Base-by-base conservation (phyloP, 2,888 invertebrate genomes). In the Callyntrura guangdongensis region DNA sequence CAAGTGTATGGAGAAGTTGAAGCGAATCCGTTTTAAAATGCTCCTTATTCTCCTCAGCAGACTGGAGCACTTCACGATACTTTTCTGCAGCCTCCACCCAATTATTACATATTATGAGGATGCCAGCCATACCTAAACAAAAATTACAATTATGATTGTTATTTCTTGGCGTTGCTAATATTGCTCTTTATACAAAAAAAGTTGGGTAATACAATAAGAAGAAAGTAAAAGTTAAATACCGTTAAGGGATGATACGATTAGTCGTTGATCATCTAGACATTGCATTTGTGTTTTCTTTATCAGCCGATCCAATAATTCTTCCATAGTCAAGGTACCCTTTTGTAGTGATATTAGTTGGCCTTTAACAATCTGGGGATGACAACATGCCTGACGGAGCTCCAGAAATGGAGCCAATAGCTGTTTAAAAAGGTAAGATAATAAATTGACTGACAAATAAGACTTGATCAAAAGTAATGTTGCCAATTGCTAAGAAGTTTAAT, bases 381-480 rank as follows among this genome's bases (percentile, higher is more conserved):
- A 96, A 94, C 97, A 97, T 0, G 97, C 97, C 95, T 97, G 97
- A 0, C 97, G 95, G 88, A 97, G 95, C 84, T 96, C 95, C 82
- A 96, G 94, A 88, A 97, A 95, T 0, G 97, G 97, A 72, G 95
- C 95, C 94, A 97, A 94, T 81, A 97, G 93, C 96, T 96, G 94
- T n/a, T 17, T 61, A 8, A 61, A 61, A 61, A 36, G n/a, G n/a
- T n/a, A n/a, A n/a, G n/a, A n/a, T n/a, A n/a, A n/a, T n/a, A n/a
- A n/a, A n/a, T n/a, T n/a, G n/a, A n/a, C n/a, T n/a, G n/a, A n/a
- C n/a, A n/a, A n/a, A n/a, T n/a, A n/a, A n/a, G n/a, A n/a, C n/a
- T n/a, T n/a, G n/a, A n/a, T n/a, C n/a, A n/a, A n/a, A n/a, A n/a
- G n/a, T n/a, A n/a, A n/a, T n/a, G n/a, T n/a, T n/a, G n/a, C n/a